phyloP scores from a whole-genome alignment of 2,888 invertebrate genomes.

The Mantis religiosa region DNA sequence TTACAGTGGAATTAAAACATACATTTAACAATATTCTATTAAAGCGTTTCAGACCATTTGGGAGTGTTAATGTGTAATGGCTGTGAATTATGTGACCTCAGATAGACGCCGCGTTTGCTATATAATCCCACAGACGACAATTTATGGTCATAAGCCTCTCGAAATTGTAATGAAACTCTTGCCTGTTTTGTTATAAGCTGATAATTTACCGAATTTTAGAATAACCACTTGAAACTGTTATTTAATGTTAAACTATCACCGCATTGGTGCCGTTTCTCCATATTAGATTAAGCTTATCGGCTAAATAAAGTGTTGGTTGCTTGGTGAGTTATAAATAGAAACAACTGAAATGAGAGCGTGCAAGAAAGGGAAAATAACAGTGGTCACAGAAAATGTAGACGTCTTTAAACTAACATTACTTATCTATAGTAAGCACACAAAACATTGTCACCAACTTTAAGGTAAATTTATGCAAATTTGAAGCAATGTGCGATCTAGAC shows the following conservation, averaged over 20 bases:
- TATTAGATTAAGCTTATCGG: not conserved
- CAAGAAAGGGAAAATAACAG: not conserved
- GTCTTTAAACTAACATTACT: too few species aligned
- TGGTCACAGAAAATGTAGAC: not conserved
- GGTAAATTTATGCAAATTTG: too few species aligned
- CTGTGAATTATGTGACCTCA: not conserved
- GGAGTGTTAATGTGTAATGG: not conserved
- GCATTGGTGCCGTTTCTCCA: not conserved
- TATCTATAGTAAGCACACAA: too few species aligned
- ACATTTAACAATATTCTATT: not conserved
- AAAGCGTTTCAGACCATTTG: not conserved
- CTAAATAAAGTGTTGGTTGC: not conserved
- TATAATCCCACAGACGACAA: not conserved
- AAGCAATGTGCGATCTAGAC: too few species aligned
- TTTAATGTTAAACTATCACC: not conserved
- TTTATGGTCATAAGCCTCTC: not conserved
- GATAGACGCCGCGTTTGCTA: not conserved
- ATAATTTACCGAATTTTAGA: not conserved
- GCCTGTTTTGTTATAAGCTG: not conserved
- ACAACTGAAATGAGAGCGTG: not conserved
- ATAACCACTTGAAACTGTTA: not conserved
- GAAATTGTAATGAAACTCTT: not conserved
- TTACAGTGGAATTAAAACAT: not conserved
- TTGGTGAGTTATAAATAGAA: not conserved
- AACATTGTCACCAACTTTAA: too few species aligned